Conservation (phyloP, 2,113 vertebrate genomes). For the Crotalus horridus region DNA sequence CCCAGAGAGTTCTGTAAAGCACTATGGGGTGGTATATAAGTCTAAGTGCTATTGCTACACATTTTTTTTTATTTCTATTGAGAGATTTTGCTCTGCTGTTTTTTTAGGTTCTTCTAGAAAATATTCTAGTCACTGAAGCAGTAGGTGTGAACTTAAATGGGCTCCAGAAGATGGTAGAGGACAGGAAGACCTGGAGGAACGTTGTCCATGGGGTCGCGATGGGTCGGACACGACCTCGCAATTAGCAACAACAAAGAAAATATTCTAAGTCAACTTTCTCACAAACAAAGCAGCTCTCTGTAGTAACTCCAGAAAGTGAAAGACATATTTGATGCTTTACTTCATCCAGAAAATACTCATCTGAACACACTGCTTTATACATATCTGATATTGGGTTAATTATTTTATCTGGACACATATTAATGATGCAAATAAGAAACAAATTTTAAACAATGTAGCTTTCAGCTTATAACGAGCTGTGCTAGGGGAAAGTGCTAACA, state of each 20-base stretch:
- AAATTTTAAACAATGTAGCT: conserved; percentile 19
- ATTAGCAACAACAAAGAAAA: not conserved
- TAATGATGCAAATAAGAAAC: not conserved
- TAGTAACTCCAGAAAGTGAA: not conserved
- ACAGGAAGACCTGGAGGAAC: no score
- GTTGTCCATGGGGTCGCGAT: no score
- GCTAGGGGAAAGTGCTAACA: conserved; percentile 3
- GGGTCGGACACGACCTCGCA: no score
- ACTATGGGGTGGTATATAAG: not conserved
- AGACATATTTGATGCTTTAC: not conserved
- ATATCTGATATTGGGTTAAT: not conserved
- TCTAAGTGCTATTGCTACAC: not conserved
- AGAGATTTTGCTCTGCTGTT: not conserved
- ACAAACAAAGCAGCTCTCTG: not conserved
- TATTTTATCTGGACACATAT: conserved; percentile 10
- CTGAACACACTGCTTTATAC: not conserved
- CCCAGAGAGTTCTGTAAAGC: not conserved
- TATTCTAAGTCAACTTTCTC: not conserved
- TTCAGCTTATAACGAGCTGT: not conserved
- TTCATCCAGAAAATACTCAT: conserved; percentile 11
- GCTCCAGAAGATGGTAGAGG: no score
- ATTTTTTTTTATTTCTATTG: not conserved
- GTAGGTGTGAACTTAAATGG: no score
- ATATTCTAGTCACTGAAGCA: not conserved
- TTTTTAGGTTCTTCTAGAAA: not conserved